Percentiles rank a stretch among this genome's conserved stretches.
Evolutionary conservation across 2,113 vertebrate species (phyloP).

Genomic region (Axis porcinus): DNA sequence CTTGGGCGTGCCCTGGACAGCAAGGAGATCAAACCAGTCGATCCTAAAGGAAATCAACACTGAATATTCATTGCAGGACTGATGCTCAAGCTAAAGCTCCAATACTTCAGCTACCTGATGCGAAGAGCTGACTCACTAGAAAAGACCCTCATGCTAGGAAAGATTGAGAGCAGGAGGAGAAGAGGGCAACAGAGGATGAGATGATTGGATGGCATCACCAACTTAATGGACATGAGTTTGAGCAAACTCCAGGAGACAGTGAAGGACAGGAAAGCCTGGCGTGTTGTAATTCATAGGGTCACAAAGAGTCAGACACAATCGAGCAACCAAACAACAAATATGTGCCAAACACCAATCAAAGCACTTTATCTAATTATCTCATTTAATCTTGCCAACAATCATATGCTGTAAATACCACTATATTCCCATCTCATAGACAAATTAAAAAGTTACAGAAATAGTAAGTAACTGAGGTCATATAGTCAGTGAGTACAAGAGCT

Average conservation of each 20-base stretch:
- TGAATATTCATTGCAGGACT: not conserved
- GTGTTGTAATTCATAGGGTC: not conserved
- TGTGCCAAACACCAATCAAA: not conserved
- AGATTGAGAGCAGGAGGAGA: not conserved
- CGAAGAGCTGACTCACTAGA: not conserved
- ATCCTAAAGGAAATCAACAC: not conserved
- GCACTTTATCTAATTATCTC: not conserved
- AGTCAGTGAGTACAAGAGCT: not conserved
- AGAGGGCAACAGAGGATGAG: not conserved
- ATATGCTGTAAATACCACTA: constrained; percentile 18
- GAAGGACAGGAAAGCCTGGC: not conserved
- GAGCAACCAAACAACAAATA: not conserved
- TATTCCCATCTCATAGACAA: not conserved
- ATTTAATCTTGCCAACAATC: constrained; percentile 25
- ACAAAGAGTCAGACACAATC: not conserved
- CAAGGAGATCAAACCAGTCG: not conserved
- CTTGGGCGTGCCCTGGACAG: not conserved
- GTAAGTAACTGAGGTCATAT: constrained; percentile 12
- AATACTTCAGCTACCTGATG: not conserved
- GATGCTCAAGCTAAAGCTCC: not conserved
- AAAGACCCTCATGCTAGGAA: not conserved
- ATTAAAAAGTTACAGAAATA: constrained; percentile 12
- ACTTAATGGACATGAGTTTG: not conserved
- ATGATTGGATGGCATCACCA: not conserved
- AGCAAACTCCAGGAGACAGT: not conserved